These are phyloP conservation scores for Galemys pyrenaicus DNA, from an alignment of 2,113 vertebrate species.

Conservation along the genomic window DNA sequence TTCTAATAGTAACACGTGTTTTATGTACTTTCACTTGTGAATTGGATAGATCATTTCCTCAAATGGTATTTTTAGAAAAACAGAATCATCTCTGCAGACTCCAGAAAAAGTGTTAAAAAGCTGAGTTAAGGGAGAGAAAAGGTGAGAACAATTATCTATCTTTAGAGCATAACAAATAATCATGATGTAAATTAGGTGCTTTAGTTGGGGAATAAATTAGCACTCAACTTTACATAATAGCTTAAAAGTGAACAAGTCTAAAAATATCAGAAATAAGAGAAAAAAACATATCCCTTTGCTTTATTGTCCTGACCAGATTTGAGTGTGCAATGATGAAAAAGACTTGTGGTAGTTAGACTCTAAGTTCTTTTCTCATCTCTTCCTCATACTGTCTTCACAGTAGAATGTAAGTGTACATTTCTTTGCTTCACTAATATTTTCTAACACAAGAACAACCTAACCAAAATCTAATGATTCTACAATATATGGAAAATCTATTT, in stretches of 20 bases:
- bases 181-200: constrained; percentile 55
- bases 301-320: background rate
- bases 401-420: background rate
- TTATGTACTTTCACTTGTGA: background rate
- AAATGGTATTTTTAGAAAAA: constrained; percentile 39
- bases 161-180: constrained; percentile 62
- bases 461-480: background rate
- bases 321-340: background rate
- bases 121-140: background rate
- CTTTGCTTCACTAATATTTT: background rate
- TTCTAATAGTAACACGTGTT: constrained; percentile 33
- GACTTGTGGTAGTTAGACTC: background rate
- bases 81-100: constrained; percentile 21
- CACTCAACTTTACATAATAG: constrained; percentile 1
- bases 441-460: background rate
- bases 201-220: constrained; percentile 44
- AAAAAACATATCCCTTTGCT: background rate
- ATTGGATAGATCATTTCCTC: background rate
- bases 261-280: background rate
- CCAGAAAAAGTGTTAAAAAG: constrained; percentile 41
- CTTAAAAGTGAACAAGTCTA: background rate
- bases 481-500: background rate
- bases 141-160: constrained; percentile 46
- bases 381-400: background rate
- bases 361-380: background rate